A percentile compares a stretch with the other conserved stretches of the same genome.
phyloP scores from a whole-genome alignment of 2,797 vertebrate species.

The Bradypus variegatus region DNA sequence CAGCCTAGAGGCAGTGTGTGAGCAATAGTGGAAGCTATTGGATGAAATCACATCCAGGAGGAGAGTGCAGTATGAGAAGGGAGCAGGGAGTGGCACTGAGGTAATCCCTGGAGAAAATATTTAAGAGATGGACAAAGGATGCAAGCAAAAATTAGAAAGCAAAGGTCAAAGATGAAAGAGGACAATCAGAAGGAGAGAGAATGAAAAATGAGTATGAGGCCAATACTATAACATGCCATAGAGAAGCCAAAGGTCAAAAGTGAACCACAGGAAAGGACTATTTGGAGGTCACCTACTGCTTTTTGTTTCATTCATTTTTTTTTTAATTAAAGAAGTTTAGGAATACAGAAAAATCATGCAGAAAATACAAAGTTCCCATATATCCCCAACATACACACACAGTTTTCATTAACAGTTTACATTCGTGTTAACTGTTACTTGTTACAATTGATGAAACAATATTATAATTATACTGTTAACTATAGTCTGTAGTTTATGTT shows the following conservation, averaged over 20 bases:
- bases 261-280: background rate
- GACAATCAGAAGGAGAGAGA: background rate
- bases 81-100: background rate
- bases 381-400: no score
- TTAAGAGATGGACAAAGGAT: background rate
- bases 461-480: no score
- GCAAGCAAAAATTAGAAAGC: background rate
- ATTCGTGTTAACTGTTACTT: no score
- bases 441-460: no score
- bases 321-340: no score
- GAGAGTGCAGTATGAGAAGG: background rate
- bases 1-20: background rate
- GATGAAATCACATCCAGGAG: background rate
- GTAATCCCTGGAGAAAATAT: no score
- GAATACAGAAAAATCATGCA: no score
- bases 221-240: background rate
- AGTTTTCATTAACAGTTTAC: no score
- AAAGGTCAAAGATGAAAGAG: background rate
- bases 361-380: no score
- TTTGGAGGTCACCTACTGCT: background rate
- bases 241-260: background rate
- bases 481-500: no score
- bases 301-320: no score
- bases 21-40: background rate
- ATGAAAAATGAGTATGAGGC: background rate